phyloP scores from a whole-genome alignment of 1,140 invertebrate species.

The Andrena cerasifolii region DNA sequence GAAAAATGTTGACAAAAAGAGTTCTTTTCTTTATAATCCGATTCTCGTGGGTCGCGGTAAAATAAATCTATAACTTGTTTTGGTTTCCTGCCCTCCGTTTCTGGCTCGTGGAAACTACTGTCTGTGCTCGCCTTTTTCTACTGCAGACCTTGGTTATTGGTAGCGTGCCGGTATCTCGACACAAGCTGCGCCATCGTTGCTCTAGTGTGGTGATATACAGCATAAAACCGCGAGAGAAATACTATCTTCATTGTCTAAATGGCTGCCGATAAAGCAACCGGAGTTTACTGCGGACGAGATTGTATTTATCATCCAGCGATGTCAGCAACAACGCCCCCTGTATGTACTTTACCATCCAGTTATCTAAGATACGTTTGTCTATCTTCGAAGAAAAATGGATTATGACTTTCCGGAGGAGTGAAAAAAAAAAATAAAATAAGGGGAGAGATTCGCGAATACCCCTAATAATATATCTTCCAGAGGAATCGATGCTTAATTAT shows the following conservation, averaged over 20 bases:
- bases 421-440: slow-evolving; percentile 29
- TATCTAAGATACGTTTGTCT: slow-evolving; percentile 69
- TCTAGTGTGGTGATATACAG: slow-evolving; percentile 71
- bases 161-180: slow-evolving; percentile 69
- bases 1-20: slow-evolving; percentile 45
- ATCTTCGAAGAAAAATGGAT: slow-evolving; percentile 64
- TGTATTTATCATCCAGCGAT: slow-evolving; percentile 76
- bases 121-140: slow-evolving; percentile 53
- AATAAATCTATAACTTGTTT: slow-evolving; percentile 71
- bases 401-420: slow-evolving; percentile 42
- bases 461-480: background rate
- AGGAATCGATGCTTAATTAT: background rate
- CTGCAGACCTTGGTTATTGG: slow-evolving; percentile 67
- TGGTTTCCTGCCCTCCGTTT: slow-evolving; percentile 16
- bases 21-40: slow-evolving; percentile 68
- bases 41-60: slow-evolving; percentile 59
- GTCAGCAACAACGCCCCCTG: slow-evolving; percentile 58
- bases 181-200: slow-evolving; percentile 57
- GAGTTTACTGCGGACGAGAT: slow-evolving; percentile 75
- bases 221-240: slow-evolving; percentile 78
- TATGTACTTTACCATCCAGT: slow-evolving; percentile 62
- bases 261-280: slow-evolving; percentile 77
- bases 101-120: slow-evolving; percentile 21
- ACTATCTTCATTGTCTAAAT: slow-evolving; percentile 80
- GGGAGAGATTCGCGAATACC: background rate